Evolutionary conservation across 2,797 vertebrate species (phyloP), one percentile per base, ranked within the genome.

Genomic region (Danionella dracula): DNA sequence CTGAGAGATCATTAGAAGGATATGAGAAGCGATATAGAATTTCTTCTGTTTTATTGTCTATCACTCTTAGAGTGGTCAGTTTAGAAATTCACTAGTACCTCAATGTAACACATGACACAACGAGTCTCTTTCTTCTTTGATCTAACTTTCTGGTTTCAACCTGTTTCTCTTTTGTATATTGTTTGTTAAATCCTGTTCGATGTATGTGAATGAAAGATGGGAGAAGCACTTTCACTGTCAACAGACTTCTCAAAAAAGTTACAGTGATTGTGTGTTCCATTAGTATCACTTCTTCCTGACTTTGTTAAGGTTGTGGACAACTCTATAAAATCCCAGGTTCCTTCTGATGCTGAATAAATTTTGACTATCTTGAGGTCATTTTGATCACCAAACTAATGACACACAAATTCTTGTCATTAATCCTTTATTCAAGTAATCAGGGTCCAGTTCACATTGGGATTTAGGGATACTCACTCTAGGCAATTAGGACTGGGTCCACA

Each of bases 21-120:
- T 86, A 88, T 89, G 86, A 88, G 85, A 89, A 73, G 83, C 72
- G 81, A 81, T 72, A 55, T 59, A 59, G 57, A 77, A 66, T 72
- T 66, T 75, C 69, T 78, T 59, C 76, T 9, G 17, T 75, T 79
- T 58, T 72, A 72, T 72, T 77, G 77, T 69, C 74, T 84, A 66
- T 79, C 74, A 74, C 79, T 83, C 66, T 16, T 31, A 77, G 78
- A 68, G 62, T 78, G 77, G 78, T 78, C 51, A 78, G 38, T 81
- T 67, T 54, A 74, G 60, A 73, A 76, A 45, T 19, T 61, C 29
- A 4, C 74, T 51, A 50, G 64, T 73, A 82, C 44, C 35, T 66
- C 63, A 20, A 55, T 49, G 41, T 48, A 31, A 27, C 48, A 73
- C n/a, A 65, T 66, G 66, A 77, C 55, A 72, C 78, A 72, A 63